These are phyloP conservation scores for Psephotus haematonotus DNA, from an alignment of 2,113 vertebrate genomes.

Conservation along the genomic window DNA sequence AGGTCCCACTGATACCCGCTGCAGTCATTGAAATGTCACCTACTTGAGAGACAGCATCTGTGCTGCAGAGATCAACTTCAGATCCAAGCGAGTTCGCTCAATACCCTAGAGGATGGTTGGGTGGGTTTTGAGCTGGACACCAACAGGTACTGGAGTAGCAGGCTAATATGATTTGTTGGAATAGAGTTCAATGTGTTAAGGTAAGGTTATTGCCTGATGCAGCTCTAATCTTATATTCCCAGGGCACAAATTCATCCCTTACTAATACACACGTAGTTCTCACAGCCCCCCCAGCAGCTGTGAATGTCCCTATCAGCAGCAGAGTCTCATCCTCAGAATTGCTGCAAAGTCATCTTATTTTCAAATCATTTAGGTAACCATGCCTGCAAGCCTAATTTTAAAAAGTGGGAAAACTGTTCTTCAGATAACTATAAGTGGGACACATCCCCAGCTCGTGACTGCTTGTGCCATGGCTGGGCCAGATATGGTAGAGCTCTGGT, in stretches of 20 bases:
- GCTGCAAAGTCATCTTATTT: constrained; percentile 38
- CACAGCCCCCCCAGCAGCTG: neutral
- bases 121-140: neutral
- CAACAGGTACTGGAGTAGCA: constrained; percentile 17
- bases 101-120: neutral
- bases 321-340: constrained; percentile 12
- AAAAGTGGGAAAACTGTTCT: neutral
- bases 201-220: constrained; percentile 39
- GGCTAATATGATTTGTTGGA: constrained; percentile 11
- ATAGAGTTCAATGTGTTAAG: constrained; percentile 41
- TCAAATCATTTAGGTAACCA: constrained; percentile 42
- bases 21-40: neutral
- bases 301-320: neutral
- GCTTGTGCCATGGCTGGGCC: fast-evolving
- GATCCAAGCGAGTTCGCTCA: neutral
- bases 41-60: fast-evolving
- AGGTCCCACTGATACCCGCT: neutral
- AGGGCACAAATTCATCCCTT: neutral
- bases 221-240: constrained; percentile 44
- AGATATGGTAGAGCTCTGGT: neutral
- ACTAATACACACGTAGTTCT: neutral
- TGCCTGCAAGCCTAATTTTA: constrained; percentile 2
- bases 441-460: neutral
- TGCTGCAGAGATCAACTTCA: neutral
- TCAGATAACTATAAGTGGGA: neutral